Evolutionary conservation across 2,888 invertebrate species (phyloP).

Genomic region (Zygaena filipendulae): DNA sequence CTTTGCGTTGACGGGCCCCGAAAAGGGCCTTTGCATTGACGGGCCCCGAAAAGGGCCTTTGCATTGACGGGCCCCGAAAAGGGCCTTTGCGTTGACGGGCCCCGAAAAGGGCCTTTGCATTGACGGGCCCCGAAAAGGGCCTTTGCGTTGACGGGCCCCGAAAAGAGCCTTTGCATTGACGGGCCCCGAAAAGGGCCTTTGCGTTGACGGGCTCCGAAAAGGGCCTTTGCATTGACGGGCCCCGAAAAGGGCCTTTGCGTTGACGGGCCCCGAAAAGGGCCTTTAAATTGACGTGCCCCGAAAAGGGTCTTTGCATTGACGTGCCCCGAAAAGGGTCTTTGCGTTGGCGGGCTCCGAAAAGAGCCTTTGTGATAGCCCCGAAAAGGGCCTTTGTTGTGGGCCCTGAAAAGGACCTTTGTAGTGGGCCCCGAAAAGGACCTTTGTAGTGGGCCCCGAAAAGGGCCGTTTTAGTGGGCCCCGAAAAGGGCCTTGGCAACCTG

Average conservation of each 20-base stretch:
- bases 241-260: too few species aligned
- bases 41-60: conserved; percentile 4
- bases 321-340: too few species aligned
- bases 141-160: too few species aligned
- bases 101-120: too few species aligned
- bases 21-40: conserved; percentile 6
- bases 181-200: not conserved
- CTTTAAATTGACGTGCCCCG: too few species aligned
- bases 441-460: conserved; percentile 12
- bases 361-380: conserved; percentile 10
- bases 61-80: too few species aligned
- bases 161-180: conserved; percentile 2
- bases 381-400: conserved; percentile 9
- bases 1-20: conserved; percentile 5
- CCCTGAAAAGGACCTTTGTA: conserved; percentile 6
- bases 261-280: too few species aligned
- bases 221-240: too few species aligned
- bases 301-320: conserved; percentile 5
- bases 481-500: conserved; percentile 9
- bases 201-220: too few species aligned
- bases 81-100: too few species aligned
- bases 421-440: too few species aligned
- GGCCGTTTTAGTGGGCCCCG: conserved; percentile 5
- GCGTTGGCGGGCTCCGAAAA: conserved; percentile 8
- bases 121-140: too few species aligned